Conservation (phyloP, 2,888 invertebrate species). For the Eilema depressum region DNA sequence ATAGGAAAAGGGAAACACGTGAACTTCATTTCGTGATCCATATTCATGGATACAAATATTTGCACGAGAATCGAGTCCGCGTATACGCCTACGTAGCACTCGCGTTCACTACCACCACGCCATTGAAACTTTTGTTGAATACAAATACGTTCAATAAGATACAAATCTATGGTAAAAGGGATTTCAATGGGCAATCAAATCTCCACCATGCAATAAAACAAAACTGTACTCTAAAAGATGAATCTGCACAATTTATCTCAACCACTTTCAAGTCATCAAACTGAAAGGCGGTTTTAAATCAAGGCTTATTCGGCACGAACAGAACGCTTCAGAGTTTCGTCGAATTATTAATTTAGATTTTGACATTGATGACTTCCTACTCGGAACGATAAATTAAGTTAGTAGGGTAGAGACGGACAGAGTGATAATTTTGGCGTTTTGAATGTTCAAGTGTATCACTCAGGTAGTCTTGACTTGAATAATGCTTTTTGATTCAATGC, state of each 20-base stretch:
- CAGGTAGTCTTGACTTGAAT: conserved; percentile 9
- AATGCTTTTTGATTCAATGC: not conserved
- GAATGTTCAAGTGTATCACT: conserved; percentile 20
- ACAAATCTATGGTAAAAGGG: not conserved
- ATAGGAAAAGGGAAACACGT: too few species aligned
- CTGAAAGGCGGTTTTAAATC: conserved; percentile 45
- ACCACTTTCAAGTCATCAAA: conserved; percentile 42
- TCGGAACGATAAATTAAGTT: conserved; percentile 43
- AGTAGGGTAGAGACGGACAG: conserved; percentile 22
- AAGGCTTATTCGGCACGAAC: conserved; percentile 35
- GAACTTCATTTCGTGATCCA: too few species aligned
- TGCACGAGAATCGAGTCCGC: too few species aligned
- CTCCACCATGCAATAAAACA: not conserved
- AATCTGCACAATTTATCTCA: conserved; percentile 36
- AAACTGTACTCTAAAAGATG: not conserved
- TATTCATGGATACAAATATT: too few species aligned
- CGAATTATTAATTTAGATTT: conserved; percentile 48
- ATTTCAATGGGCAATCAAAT: conserved; percentile 5
- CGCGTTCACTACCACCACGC: too few species aligned
- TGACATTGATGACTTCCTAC: conserved; percentile 45
- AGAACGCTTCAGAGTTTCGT: conserved; percentile 15
- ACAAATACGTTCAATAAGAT: not conserved
- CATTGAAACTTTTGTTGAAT: too few species aligned
- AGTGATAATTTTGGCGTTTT: conserved; percentile 39
- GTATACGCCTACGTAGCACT: too few species aligned